Conservation (phyloP, 2,888 invertebrate genomes). For the Catocala fraxini region DNA sequence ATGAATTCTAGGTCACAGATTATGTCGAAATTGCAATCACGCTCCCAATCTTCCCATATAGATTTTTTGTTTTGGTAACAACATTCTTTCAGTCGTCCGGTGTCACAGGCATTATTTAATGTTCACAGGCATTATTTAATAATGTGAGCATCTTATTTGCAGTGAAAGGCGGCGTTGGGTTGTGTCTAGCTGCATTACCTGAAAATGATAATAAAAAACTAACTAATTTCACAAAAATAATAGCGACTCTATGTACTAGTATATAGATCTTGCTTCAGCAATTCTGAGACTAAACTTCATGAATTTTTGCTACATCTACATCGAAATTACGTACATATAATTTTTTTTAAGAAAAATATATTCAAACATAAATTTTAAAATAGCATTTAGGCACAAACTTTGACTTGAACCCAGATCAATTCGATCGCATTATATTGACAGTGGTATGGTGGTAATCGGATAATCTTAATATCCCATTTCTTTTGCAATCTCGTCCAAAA, state of each 20-base stretch:
- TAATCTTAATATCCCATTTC: conserved; percentile 32
- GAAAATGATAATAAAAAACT: background rate
- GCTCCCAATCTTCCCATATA: background rate
- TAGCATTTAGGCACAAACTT: background rate
- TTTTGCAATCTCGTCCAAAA: conserved; percentile 30
- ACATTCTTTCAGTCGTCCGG: conserved; percentile 1
- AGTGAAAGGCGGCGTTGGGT: conserved; percentile 10
- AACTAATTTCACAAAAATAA: no score
- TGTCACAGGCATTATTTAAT: no score
- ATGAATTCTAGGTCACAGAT: conserved; percentile 5
- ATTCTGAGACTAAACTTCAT: no score
- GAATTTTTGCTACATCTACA: no score
- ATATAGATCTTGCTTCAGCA: no score
- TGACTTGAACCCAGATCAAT: conserved; percentile 22
- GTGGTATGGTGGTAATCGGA: conserved; percentile 29
- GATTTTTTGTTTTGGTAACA: background rate
- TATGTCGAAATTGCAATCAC: background rate
- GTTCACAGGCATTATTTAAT: background rate
- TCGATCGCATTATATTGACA: conserved; percentile 29
- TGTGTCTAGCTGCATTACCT: conserved; percentile 11
- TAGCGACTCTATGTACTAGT: no score
- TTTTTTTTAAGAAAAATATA: background rate
- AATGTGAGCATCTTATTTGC: conserved; percentile 7
- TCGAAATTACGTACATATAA: no score
- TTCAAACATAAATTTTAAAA: background rate